phyloP scores from a whole-genome alignment of 1,140 invertebrate species.

The Psix sp. region DNA sequence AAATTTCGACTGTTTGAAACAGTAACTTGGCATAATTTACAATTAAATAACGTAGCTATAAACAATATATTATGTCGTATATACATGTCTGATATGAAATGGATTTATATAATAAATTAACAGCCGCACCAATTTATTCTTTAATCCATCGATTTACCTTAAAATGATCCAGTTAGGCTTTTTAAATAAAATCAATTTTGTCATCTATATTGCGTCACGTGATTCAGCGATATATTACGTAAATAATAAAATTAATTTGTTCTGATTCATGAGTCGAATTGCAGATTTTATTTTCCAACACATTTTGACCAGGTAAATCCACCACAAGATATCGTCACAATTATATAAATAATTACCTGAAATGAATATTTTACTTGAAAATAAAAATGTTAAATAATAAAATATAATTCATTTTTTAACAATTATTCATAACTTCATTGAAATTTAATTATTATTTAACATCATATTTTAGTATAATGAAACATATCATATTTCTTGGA shows the following conservation, averaged over 20 bases:
- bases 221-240: background rate
- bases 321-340: slow-evolving; percentile 91
- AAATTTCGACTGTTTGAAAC: slow-evolving; percentile 8
- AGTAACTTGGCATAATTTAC: slow-evolving; percentile 11
- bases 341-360: slow-evolving; percentile 87
- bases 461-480: no score
- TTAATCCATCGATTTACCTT: no score
- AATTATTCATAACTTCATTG: no score
- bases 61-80: slow-evolving; percentile 27
- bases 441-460: no score
- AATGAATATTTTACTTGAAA: slow-evolving; percentile 22
- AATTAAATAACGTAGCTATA: slow-evolving; percentile 29
- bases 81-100: slow-evolving; percentile 31
- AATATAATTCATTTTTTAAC: slow-evolving; percentile 18
- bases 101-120: background rate
- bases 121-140: background rate
- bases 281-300: slow-evolving; percentile 68
- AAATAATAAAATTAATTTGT: background rate
- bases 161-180: no score
- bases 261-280: slow-evolving; percentile 5
- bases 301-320: slow-evolving; percentile 88
- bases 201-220: no score
- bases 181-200: no score
- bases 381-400: no score
- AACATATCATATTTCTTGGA: no score